phyloP scores from a whole-genome alignment of 1,140 invertebrate genomes.

The Thaumatotibia leucotreta region DNA sequence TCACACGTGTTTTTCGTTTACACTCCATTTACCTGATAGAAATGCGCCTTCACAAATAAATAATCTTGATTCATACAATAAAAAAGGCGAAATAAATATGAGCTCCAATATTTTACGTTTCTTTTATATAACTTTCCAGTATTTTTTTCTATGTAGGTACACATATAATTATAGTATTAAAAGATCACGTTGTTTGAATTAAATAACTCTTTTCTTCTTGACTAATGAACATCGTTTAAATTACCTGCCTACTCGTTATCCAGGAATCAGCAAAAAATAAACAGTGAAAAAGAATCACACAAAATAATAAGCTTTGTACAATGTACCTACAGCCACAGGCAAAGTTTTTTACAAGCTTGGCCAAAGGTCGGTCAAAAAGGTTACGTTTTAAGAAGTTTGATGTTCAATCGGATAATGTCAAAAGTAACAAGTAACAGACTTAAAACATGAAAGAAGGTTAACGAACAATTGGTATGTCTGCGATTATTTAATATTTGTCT shows the following conservation, averaged over 20 bases:
- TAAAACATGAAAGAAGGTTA: background rate
- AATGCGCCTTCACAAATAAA: background rate
- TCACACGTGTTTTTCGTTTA: background rate
- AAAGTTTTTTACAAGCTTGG: background rate
- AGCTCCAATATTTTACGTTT: too few species aligned
- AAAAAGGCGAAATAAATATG: too few species aligned
- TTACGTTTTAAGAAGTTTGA: background rate
- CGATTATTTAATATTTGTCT: too few species aligned
- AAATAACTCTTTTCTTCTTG: background rate
- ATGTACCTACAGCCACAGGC: background rate
- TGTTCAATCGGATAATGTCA: background rate
- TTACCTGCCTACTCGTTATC: background rate
- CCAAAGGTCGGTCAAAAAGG: background rate
- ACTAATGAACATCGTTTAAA: background rate
- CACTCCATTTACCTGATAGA: background rate
- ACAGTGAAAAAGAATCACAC: background rate
- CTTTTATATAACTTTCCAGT: too few species aligned
- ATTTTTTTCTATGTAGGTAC: too few species aligned
- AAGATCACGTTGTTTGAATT: too few species aligned
- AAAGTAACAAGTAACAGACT: background rate
- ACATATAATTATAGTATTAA: too few species aligned
- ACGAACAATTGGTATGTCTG: too few species aligned
- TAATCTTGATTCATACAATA: background rate
- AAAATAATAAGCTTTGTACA: background rate
- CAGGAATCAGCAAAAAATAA: background rate